phyloP scores from a whole-genome alignment of 2,888 invertebrate species.

The Netelia inedita region DNA sequence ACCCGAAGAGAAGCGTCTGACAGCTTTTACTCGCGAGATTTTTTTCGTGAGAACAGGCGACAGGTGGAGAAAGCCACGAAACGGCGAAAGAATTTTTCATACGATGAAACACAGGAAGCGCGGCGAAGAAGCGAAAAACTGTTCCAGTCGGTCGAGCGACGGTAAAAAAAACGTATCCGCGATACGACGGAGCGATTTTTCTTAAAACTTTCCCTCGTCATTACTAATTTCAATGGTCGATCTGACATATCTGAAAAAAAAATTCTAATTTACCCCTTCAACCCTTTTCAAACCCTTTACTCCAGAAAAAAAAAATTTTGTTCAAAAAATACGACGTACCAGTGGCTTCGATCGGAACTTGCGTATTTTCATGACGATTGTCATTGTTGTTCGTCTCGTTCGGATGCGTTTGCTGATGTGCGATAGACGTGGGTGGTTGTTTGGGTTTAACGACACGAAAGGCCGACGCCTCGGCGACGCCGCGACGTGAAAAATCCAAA shows the following conservation, averaged over 20 bases:
- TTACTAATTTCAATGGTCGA: neutral
- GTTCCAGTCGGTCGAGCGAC: conserved; percentile 2
- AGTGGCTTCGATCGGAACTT: conserved; percentile 76
- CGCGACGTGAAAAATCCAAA: conserved; percentile 83
- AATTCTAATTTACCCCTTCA: neutral
- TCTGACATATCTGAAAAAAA: neutral
- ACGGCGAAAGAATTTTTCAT: neutral
- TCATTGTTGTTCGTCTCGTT: conserved; percentile 77
- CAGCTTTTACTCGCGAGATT: conserved; percentile 36
- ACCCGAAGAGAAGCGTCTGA: conserved; percentile 18
- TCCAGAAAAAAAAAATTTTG: neutral
- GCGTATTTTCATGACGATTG: conserved; percentile 76
- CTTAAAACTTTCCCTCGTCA: neutral
- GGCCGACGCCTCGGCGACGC: conserved; percentile 84
- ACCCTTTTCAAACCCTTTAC: neutral
- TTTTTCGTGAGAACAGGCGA: conserved; percentile 16
- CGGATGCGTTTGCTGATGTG: conserved; percentile 77
- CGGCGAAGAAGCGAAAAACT: neutral
- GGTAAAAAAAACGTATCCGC: neutral
- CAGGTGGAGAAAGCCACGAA: conserved; percentile 36
- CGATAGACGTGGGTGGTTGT: conserved; percentile 76
- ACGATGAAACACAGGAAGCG: neutral
- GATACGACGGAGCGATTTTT: neutral
- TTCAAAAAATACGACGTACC: conserved; percentile 71
- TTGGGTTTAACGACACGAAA: conserved; percentile 84